phyloP scores from a whole-genome alignment of 2,797 vertebrate genomes.

The Xenopus petersii region DNA sequence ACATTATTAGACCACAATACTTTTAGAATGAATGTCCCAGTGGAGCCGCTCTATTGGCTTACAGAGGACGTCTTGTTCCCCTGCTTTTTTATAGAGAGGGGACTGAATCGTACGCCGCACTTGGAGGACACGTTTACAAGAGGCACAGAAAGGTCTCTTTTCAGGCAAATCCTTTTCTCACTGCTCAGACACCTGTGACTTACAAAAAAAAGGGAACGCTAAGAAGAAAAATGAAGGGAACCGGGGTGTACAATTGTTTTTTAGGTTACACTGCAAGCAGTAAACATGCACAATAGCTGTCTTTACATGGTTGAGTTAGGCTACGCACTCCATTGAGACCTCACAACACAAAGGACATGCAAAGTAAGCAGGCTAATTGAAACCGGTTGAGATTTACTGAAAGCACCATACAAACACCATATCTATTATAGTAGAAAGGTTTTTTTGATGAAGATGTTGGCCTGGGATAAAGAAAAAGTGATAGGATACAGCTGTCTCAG shows the following conservation, averaged over 20 bases:
- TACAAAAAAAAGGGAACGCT: conserved; percentile 60
- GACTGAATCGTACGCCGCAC: conserved; percentile 74
- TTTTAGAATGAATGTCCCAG: conserved; percentile 74
- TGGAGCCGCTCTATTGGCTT: conserved; percentile 55
- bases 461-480: background rate
- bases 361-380: conserved; percentile 15
- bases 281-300: conserved; percentile 48
- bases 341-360: conserved; percentile 43
- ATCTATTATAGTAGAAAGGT: background rate
- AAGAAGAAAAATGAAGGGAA: conserved; percentile 53
- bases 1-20: conserved; percentile 80
- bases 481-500: background rate
- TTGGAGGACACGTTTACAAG: conserved; percentile 77
- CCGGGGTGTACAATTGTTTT: conserved; percentile 54
- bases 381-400: background rate
- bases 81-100: conserved; percentile 82
- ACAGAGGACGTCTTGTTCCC: conserved; percentile 70
- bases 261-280: conserved; percentile 60
- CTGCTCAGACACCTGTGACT: conserved; percentile 82
- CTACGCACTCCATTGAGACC: conserved; percentile 55
- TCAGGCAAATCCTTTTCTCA: conserved; percentile 68
- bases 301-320: conserved; percentile 51
- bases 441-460: background rate
- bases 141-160: conserved; percentile 70
- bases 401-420: background rate